A percentile compares a stretch with the other conserved stretches of the same genome.
Evolutionary conservation across 1,140 invertebrate species (phyloP).

Genomic region (Notospermus geniculatus): DNA sequence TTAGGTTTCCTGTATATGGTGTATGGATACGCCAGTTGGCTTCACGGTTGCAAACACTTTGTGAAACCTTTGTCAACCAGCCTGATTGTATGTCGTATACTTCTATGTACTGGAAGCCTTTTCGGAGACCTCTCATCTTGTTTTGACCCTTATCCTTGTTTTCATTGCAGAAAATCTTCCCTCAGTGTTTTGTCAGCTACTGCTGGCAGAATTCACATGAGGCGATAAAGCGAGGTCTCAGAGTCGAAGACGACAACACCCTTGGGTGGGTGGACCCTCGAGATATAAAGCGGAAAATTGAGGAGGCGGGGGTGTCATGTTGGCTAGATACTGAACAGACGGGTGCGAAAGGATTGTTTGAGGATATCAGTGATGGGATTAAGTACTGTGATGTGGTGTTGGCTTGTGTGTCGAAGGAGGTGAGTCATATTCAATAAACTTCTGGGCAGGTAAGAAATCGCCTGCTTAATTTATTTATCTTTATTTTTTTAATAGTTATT

Average conservation of each 20-base stretch:
- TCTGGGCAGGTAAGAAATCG: too few species aligned
- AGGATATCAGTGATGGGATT: slow-evolving; percentile 49
- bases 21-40: too few species aligned
- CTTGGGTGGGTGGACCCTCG: slow-evolving; percentile 49
- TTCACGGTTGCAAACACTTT: too few species aligned
- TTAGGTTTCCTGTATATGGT: too few species aligned
- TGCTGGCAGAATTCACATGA: slow-evolving; percentile 50
- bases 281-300: slow-evolving; percentile 42
- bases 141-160: too few species aligned
- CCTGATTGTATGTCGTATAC: too few species aligned
- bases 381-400: slow-evolving; percentile 45
- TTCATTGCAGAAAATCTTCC: background rate
- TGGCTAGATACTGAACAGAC: slow-evolving; percentile 53
- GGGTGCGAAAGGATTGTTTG: slow-evolving; percentile 43
- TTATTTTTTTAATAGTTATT: too few species aligned
- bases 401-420: slow-evolving; percentile 53
- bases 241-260: slow-evolving; percentile 39
- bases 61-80: too few species aligned
- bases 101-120: too few species aligned
- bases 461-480: too few species aligned
- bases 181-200: slow-evolving; percentile 48
- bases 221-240: slow-evolving; percentile 31
- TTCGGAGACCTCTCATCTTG: too few species aligned
- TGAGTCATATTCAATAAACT: too few species aligned
- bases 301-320: slow-evolving; percentile 41